Evolutionary conservation across 2,888 invertebrate genomes (phyloP).

Genomic region (Steinernema hermaphroditum): DNA sequence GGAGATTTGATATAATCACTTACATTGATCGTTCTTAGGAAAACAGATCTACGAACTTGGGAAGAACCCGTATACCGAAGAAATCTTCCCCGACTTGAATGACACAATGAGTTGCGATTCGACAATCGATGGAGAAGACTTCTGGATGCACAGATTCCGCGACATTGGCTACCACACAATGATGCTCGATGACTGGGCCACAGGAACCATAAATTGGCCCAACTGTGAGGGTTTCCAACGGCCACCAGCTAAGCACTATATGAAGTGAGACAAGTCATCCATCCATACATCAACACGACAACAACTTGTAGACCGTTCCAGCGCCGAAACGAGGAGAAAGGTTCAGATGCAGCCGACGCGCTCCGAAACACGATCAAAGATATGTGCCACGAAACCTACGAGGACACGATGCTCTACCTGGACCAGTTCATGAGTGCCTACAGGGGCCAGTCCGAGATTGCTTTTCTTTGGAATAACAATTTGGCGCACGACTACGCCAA

Average conservation of each 20-base stretch:
- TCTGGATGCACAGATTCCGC: background rate
- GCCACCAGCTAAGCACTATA: constrained; percentile 8
- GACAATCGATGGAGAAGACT: background rate
- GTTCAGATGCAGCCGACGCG: background rate
- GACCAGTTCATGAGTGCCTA: constrained; percentile 34
- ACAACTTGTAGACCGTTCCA: constrained; percentile 21
- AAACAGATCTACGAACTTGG: background rate
- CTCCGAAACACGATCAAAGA: background rate
- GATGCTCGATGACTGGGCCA: constrained; percentile 10
- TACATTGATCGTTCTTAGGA: too few species aligned
- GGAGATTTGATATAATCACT: too few species aligned
- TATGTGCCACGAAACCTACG: constrained; percentile 11
- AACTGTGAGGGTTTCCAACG: background rate
- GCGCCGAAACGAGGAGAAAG: background rate
- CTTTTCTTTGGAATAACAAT: background rate
- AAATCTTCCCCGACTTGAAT: background rate
- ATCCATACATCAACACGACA: too few species aligned
- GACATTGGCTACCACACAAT: constrained; percentile 18
- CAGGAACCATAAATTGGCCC: background rate
- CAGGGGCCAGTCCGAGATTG: constrained; percentile 2
- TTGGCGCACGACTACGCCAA: constrained; percentile 3
- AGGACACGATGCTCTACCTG: background rate
- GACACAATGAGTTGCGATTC: background rate
- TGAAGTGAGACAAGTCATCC: too few species aligned
- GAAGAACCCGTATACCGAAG: background rate